phyloP scores from a whole-genome alignment of 2,888 invertebrate genomes.

The Amblyteles armatorius region DNA sequence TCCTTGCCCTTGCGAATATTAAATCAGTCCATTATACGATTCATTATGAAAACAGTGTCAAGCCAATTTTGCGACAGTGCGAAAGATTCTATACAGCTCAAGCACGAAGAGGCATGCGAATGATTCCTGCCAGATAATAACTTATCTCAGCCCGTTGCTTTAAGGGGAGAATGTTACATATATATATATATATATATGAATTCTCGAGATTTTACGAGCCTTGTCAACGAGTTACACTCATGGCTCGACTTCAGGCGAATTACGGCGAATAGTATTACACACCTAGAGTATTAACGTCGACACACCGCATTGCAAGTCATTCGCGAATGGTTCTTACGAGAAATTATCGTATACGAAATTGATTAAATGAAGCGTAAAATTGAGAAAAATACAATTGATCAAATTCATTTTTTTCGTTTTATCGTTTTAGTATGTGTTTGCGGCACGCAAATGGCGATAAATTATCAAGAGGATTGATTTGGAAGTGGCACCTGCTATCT shows the following conservation, averaged over 20 bases:
- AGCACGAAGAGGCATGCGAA: neutral
- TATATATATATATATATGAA: neutral
- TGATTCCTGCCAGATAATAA: neutral
- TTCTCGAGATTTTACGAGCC: constrained; percentile 5
- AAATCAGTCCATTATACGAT: neutral
- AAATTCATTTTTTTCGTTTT: neutral
- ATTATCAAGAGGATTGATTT: constrained; percentile 1
- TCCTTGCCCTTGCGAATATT: neutral
- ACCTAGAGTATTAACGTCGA: neutral
- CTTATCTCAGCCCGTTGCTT: neutral
- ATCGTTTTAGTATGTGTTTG: neutral
- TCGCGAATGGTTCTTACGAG: constrained; percentile 1
- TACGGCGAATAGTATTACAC: neutral
- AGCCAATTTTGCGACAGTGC: neutral
- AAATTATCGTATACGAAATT: neutral
- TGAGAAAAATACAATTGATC: neutral
- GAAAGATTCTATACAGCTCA: neutral
- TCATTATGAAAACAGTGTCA: neutral
- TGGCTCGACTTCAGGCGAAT: neutral
- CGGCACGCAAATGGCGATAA: neutral
- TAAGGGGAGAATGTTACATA: neutral
- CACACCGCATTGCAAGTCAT: constrained; percentile 10
- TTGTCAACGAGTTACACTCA: constrained; percentile 24
- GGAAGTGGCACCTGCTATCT: constrained; percentile 7
- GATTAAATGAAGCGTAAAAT: neutral